Base-by-base conservation (phyloP, 1,140 invertebrate genomes). In the Caenorhabditis inopinata region DNA sequence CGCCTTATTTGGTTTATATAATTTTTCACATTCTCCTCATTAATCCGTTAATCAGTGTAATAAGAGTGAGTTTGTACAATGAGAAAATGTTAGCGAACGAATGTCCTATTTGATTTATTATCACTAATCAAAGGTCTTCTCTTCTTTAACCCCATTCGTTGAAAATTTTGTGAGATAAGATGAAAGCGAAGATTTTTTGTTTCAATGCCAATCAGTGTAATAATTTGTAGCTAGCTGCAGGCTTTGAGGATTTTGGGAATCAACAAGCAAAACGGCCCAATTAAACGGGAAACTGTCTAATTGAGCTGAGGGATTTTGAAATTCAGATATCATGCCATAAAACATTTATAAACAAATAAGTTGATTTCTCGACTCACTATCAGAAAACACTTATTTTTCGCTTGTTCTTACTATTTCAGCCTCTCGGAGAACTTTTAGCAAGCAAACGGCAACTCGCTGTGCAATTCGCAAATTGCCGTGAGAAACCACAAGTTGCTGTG, bases 71-170 rank as follows among this genome's bases (percentile, higher is more conserved):
- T 18, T 29, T 38, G 58, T 68, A 68, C 58, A 32, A 68, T 68
- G 58, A 42, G 58, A 68, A 68, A 68, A 68, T 68, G 58, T 68
- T 68, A 32, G 38, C 58, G 38, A 68, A 68, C 38, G 58, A 32
- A 68, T 68, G 58, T 68, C 58, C 35, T 68, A 68, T 68, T 32
- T 68, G 58, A 68, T 68, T 68, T 68, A 68, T 68, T 68, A 68
- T 68, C 58, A 68, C 58, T 32, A 68, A 29, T 68, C 58, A 42
- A 68, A 32, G 58, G 58, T 16, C 58, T 68, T 68, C 23, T 38
- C 58, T 68, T 68, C 58, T 68, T 68, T 18, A 68, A 68, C 29
- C 58, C n/a, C 29, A 42, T 42, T 14, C 6, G 5, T 42, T 42
- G 5, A 5, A 5, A 14, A 42, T 7, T 42, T 42, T 42, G 5